These are phyloP conservation scores for Stenotaenia linearis DNA, from an alignment of 2,888 invertebrate species.

Conservation along the genomic window DNA sequence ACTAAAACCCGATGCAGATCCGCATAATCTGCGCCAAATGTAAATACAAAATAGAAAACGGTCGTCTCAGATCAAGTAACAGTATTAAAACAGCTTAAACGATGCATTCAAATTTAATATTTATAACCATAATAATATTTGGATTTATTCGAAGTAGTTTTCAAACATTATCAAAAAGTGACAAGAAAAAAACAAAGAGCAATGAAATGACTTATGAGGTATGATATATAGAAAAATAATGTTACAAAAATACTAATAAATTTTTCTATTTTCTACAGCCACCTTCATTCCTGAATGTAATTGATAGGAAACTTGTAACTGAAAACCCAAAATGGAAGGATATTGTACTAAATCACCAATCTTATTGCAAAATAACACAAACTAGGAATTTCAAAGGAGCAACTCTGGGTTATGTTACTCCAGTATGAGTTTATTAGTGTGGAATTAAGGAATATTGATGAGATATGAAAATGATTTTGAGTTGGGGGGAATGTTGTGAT, in stretches of 20 bases:
- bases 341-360: conserved; percentile 67
- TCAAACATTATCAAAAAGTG: conserved; percentile 39
- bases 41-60: neutral
- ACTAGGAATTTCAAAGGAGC: conserved; percentile 62
- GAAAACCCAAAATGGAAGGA: conserved; percentile 63
- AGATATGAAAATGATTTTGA: too few relatives aligned
- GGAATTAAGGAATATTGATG: too few relatives aligned
- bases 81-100: neutral
- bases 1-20: too few relatives aligned
- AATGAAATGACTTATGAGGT: conserved; percentile 38
- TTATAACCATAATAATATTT: neutral
- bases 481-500: too few relatives aligned
- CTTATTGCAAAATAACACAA: conserved; percentile 65
- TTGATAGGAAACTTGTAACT: conserved; percentile 63
- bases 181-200: conserved; percentile 40
- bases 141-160: neutral
- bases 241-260: neutral
- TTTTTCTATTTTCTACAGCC: neutral
- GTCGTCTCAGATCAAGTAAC: too few relatives aligned
- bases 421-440: too few relatives aligned
- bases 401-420: conserved; percentile 86
- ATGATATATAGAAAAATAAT: neutral
- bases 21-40: neutral
- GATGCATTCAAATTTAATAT: neutral
- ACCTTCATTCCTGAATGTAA: conserved; percentile 54